Base-by-base conservation (phyloP, 2,888 invertebrate genomes). In the Anorthoa munda region DNA sequence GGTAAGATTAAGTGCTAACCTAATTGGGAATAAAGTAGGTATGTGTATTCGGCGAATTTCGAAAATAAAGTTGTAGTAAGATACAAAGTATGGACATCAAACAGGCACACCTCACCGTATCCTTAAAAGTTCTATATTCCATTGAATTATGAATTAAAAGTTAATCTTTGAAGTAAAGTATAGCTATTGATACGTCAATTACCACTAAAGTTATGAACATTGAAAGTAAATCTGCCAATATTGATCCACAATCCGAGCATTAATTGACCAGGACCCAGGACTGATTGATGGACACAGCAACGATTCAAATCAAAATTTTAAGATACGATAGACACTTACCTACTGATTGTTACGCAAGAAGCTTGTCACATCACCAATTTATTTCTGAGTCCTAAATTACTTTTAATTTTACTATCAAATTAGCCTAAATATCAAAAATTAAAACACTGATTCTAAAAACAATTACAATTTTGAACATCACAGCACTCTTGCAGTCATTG, bases 401-500 rank as follows among this genome's bases (percentile, higher is more conserved):
- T 73, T 74, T 59, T 71, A 59, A 59, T 56, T 45, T 66, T 56
- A 78, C 65, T 68, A 66, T 67, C 31, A 77, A 81, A 69, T 79
- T 77, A 73, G 66, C 72, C 39, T 39, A 39, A 39, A 31, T 68
- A 70, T 76, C 63, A 81, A 77, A 77, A 71, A 72, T 9, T 45
- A 45, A 45, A 75, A 76, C 80, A 85, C 86, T 77, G 72, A 75
- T 77, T 81, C 51, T 56, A 85, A 77, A 83, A 77, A 81, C 67
- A 77, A 76, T 77, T 75, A 55, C 11, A 23, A 84, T 77, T 79
- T 82, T 59, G 79, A 84, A 84, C 83, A 91, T 90, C 92, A 92
- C 92, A 91, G 88, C 90, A 91, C 86, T 79, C 77, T 78, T 58
- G 79, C 79, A 87, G 84, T 86, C 86, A 88, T 89, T 72, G 73